Evolutionary conservation across 2,113 vertebrate genomes (phyloP).

Genomic region (Suncus etruscus): DNA sequence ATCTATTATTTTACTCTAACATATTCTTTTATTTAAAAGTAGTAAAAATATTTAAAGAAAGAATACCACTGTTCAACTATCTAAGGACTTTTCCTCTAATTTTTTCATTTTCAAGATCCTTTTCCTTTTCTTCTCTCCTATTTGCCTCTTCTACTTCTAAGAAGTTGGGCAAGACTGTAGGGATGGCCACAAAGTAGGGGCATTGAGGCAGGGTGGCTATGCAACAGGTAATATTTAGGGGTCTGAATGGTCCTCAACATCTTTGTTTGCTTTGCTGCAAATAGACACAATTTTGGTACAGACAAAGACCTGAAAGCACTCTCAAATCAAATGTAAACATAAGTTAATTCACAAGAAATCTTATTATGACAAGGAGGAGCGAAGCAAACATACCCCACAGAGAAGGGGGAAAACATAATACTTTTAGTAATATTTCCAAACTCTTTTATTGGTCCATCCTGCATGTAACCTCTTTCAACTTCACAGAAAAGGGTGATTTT

Average conservation of each 20-base stretch:
- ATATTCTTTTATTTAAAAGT: constrained; percentile 30
- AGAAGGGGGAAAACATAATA: neutral
- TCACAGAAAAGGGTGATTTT: constrained; percentile 63
- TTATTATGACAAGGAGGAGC: neutral
- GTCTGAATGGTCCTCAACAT: neutral
- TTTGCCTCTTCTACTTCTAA: neutral
- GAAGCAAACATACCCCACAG: neutral
- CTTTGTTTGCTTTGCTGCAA: neutral
- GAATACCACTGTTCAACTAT: neutral
- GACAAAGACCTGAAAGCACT: neutral
- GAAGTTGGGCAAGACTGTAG: neutral
- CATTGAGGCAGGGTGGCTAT: neutral
- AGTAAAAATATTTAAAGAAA: neutral
- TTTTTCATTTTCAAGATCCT: neutral
- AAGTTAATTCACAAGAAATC: constrained; percentile 53
- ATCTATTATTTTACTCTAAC: constrained; percentile 24
- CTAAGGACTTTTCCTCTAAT: neutral
- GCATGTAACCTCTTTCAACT: neutral
- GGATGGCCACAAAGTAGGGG: neutral
- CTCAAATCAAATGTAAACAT: neutral
- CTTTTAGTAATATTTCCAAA: neutral
- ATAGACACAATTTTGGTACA: neutral
- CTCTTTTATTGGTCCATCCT: neutral
- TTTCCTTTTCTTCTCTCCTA: neutral
- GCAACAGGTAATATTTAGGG: neutral